Conservation (phyloP, 2,113 vertebrate species). For the Phaethon lepturus region DNA sequence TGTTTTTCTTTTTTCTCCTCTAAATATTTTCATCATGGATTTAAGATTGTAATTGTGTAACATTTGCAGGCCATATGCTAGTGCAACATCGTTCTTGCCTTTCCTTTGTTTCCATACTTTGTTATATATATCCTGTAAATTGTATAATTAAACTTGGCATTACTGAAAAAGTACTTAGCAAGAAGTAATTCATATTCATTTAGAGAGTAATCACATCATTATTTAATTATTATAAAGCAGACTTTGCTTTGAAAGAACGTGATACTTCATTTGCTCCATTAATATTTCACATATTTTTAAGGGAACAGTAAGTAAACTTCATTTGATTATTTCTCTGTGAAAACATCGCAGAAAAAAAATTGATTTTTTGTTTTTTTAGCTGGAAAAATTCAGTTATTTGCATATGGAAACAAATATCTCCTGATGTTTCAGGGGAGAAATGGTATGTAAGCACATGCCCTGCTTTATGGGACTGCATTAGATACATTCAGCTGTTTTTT, state of each 20-base stretch:
- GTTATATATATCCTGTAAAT: constrained; percentile 18
- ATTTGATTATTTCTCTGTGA: background rate
- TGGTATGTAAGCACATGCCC: background rate
- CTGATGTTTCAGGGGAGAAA: background rate
- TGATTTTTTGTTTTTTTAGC: background rate
- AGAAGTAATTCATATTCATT: constrained; percentile 28
- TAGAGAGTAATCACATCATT: background rate
- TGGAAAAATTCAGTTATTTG: background rate
- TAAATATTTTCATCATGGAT: background rate
- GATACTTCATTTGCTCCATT: background rate
- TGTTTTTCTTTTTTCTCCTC: background rate
- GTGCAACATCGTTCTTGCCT: background rate
- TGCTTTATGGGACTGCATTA: background rate
- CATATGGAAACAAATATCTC: background rate
- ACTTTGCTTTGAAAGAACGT: background rate
- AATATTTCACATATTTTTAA: background rate
- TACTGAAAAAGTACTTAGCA: background rate
- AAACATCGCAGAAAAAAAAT: background rate
- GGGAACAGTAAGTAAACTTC: background rate
- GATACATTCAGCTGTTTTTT: background rate
- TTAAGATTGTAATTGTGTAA: background rate
- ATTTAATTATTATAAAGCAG: background rate
- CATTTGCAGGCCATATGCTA: background rate
- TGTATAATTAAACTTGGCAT: background rate
- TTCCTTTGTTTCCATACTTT: background rate